A percentile compares a stretch with the other conserved stretches of the same genome.
phyloP scores from a whole-genome alignment of 2,113 vertebrate genomes.

The Gymnorhina tibicen region DNA sequence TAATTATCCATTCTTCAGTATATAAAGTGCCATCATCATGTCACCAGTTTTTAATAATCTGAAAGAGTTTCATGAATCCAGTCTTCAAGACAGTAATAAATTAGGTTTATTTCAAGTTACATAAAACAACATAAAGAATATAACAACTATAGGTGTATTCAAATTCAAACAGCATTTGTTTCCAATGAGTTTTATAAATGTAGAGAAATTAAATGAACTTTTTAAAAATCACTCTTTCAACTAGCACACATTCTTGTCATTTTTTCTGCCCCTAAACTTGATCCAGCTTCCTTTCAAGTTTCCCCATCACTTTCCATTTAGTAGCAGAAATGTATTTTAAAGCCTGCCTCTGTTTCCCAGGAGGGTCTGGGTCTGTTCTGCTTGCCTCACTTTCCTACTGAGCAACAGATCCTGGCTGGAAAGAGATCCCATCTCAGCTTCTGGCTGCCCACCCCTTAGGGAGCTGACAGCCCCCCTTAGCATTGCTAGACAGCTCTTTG shows the following conservation, averaged over 20 bases:
- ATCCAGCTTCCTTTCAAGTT: neutral
- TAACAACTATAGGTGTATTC: neutral
- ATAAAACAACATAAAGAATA: neutral
- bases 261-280: neutral
- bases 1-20: neutral
- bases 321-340: neutral
- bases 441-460: neutral
- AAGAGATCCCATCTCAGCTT: neutral
- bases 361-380: neutral
- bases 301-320: neutral
- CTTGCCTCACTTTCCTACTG: neutral
- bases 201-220: neutral
- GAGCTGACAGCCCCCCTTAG: neutral
- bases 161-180: neutral
- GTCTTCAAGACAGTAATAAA: neutral
- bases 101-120: neutral
- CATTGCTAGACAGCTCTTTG: neutral
- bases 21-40: neutral
- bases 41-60: neutral
- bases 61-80: neutral
- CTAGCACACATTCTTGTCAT: neutral
- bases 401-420: neutral
- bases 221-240: neutral
- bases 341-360: neutral
- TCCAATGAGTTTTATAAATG: neutral